phyloP scores from a whole-genome alignment of 2,113 vertebrate genomes.

The Polyodon spathula region DNA sequence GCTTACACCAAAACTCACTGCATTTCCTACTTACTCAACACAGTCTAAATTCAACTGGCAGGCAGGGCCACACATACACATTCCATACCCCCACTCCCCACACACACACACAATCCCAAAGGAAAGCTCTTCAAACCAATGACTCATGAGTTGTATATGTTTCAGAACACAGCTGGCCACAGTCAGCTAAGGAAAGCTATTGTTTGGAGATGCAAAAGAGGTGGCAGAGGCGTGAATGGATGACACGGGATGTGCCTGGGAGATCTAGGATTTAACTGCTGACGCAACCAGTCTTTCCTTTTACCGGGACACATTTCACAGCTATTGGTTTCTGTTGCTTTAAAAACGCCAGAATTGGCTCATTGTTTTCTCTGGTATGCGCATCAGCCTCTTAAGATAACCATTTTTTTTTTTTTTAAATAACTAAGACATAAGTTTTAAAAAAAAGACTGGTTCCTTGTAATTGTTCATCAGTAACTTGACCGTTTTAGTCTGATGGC shows the following conservation, averaged over 20 bases:
- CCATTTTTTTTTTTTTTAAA: no score
- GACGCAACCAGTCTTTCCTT: neutral
- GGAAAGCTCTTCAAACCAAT: neutral
- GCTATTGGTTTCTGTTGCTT: neutral
- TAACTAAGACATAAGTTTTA: no score
- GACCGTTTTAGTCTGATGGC: no score
- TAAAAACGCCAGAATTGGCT: no score
- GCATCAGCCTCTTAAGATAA: no score
- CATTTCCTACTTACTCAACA: neutral
- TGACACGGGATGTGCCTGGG: neutral
- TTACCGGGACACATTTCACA: neutral
- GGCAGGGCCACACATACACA: neutral
- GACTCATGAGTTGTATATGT: neutral
- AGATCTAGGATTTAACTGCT: neutral
- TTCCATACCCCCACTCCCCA: no score
- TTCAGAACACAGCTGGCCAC: neutral
- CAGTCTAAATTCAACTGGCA: conserved; percentile 6
- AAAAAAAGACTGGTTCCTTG: no score
- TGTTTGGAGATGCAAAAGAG: neutral
- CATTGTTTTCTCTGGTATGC: no score
- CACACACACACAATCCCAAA: neutral
- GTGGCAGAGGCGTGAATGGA: neutral
- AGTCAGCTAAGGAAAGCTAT: neutral
- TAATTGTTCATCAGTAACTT: no score
- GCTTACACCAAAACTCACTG: neutral